These are phyloP conservation scores for Tipula lateralis DNA, from an alignment of 2,888 invertebrate genomes.

Conservation along the genomic window DNA sequence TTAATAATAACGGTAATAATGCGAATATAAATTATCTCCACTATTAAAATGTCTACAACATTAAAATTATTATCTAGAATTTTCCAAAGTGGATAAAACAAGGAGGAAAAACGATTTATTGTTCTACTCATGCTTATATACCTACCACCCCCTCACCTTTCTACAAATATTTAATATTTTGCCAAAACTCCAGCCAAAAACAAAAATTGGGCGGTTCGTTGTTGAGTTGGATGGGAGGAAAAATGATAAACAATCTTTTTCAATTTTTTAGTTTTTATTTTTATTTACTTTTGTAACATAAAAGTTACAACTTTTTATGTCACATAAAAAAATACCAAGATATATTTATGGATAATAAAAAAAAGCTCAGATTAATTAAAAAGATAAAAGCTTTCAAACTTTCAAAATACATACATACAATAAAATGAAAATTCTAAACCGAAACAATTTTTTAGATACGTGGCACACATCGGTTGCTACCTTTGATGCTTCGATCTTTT, in stretches of 20 bases:
- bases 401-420: neutral
- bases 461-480: constrained; percentile 57
- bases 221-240: neutral
- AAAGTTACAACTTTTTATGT: constrained; percentile 13
- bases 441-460: constrained; percentile 20
- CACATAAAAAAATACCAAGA: constrained; percentile 9
- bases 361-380: constrained; percentile 20
- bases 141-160: neutral
- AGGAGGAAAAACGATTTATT: neutral
- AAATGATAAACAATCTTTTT: constrained; percentile 19
- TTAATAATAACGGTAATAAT: neutral
- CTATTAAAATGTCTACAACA: constrained; percentile 11
- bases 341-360: neutral
- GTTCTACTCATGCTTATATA: neutral
- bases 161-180: neutral
- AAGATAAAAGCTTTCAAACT: neutral
- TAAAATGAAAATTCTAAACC: neutral
- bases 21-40: neutral
- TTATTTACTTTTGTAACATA: constrained; percentile 19
- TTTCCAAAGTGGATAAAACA: neutral
- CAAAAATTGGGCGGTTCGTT: neutral
- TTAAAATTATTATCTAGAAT: constrained; percentile 24
- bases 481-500: constrained; percentile 59
- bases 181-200: neutral
- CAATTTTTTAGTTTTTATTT: neutral